Percentiles rank a stretch among this genome's conserved stretches.
phyloP scores from a whole-genome alignment of 2,888 invertebrate species.

The Philopedon plagiatum region DNA sequence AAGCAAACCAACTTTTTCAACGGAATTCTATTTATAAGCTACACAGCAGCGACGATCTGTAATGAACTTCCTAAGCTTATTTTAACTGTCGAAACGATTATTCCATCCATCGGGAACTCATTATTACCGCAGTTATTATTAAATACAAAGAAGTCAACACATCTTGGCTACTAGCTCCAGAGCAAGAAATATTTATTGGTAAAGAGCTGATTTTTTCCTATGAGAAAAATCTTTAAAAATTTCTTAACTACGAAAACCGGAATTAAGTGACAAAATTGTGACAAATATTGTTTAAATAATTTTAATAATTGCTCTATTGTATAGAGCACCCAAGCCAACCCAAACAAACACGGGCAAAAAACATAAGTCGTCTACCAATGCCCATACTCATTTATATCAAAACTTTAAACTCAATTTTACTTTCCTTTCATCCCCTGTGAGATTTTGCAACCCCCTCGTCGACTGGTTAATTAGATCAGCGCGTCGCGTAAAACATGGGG shows the following conservation, averaged over 20 bases:
- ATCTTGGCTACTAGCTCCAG: too few relatives aligned
- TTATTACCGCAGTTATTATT: constrained; percentile 4
- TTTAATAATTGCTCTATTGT: too few relatives aligned
- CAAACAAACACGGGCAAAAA: too few relatives aligned
- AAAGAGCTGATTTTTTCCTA: too few relatives aligned
- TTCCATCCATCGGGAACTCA: not conserved
- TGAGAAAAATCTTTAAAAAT: too few relatives aligned
- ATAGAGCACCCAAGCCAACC: too few relatives aligned
- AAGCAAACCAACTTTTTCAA: not conserved
- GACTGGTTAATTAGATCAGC: constrained; percentile 43
- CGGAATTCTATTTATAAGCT: not conserved
- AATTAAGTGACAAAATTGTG: too few relatives aligned
- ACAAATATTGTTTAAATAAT: too few relatives aligned
- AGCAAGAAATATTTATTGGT: too few relatives aligned
- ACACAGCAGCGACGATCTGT: not conserved
- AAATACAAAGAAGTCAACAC: constrained; percentile 2
- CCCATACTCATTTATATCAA: too few relatives aligned
- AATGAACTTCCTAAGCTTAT: constrained; percentile 24
- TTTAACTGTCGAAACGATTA: constrained; percentile 21
- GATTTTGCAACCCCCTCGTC: constrained; percentile 33
- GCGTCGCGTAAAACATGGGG: constrained; percentile 37
- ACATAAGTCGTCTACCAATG: too few relatives aligned
- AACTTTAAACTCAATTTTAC: constrained; percentile 21
- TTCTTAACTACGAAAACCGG: too few relatives aligned
- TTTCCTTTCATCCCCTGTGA: constrained; percentile 10